Evolutionary conservation across 1,140 invertebrate genomes (phyloP), one percentile per base, ranked within the genome.

Genomic region (Drosophila serrata): DNA sequence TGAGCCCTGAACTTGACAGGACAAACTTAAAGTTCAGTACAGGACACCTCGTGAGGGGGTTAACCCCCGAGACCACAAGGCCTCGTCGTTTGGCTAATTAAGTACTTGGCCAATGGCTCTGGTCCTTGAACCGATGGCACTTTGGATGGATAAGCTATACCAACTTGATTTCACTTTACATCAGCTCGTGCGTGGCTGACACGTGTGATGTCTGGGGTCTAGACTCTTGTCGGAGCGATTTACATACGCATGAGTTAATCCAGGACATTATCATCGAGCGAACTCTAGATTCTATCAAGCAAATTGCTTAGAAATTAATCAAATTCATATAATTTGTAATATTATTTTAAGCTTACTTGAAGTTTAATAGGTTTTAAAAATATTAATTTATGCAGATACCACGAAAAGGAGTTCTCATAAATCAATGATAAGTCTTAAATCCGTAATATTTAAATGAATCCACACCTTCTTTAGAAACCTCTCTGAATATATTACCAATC

Each of bases 61-160:
- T 59, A 17, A 33, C 67, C 19, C 67, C 19, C 68, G 29, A 27
- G 33, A 29, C 45, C 22, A 29, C 43, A 49, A 72, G 60, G 46
- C 53, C 39, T 59, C 40, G 39, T 46, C n/a, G n/a, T n/a, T n/a
- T 57, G 63, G 37, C 74, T 76, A 76, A 76, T 76, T 76, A 76
- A 76, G 73, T 59, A 35, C 51, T 59, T 75, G 51, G 35, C 46
- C 45, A 43, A 59, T 33, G 55, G 55, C n/a, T 40, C 29, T 58
- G 46, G 31, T 15, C 60, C 31, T 49, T 65, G 53, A 76, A 53
- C 60, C 53, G 62, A 59, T 49, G 22, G 22, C 49, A 57, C 33
- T 33, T 43, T 24, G 48, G 40, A 53, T 31, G 64, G 40, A 69
- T 57, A 69, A 72, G 45, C 70, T 19, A 13, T 40, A 35, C 42